These are phyloP conservation scores for Caenorhabditis afra DNA, from an alignment of 2,888 invertebrate species.

Conservation along the genomic window DNA sequence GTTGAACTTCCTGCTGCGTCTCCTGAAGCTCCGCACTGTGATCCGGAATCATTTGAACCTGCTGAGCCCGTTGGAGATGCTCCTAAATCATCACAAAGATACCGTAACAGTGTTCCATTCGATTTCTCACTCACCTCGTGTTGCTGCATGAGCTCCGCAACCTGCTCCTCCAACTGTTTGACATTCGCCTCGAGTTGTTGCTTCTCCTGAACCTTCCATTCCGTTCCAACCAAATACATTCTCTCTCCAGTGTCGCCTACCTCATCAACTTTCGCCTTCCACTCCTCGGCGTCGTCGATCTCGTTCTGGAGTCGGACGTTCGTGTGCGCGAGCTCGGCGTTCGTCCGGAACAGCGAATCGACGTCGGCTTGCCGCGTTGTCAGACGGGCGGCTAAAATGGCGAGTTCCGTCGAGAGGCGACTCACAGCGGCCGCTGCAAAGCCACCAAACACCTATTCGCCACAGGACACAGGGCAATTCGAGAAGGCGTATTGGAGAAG, in stretches of 20 bases:
- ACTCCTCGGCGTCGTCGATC: conserved; percentile 68
- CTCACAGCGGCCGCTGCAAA: conserved; percentile 64
- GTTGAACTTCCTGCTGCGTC: conserved; percentile 17
- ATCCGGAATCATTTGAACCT: conserved; percentile 4
- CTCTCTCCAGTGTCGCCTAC: too few species aligned
- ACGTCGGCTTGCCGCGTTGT: conserved; percentile 76
- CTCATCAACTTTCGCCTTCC: conserved; percentile 17
- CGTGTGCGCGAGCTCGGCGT: conserved; percentile 76
- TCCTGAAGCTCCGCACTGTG: conserved; percentile 5
- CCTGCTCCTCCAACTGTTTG: conserved; percentile 44
- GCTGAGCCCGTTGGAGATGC: conserved; percentile 11
- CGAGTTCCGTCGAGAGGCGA: conserved; percentile 72
- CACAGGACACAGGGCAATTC: conserved; percentile 53
- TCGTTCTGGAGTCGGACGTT: conserved; percentile 76
- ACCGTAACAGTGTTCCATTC: not conserved
- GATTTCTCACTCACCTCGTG: conserved; percentile 15
- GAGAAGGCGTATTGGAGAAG: not conserved
- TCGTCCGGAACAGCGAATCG: conserved; percentile 77
- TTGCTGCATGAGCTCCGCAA: conserved; percentile 43
- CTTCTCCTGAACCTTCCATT: conserved; percentile 33
- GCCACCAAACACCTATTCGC: conserved; percentile 48
- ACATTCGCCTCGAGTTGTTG: conserved; percentile 34
- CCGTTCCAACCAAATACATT: too few species aligned
- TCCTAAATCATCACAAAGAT: not conserved
- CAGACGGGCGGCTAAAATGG: conserved; percentile 78